A percentile compares a stretch with the other conserved stretches of the same genome.
Conservation (phyloP, 2,888 invertebrate genomes). For the Tinea trinotella region DNA sequence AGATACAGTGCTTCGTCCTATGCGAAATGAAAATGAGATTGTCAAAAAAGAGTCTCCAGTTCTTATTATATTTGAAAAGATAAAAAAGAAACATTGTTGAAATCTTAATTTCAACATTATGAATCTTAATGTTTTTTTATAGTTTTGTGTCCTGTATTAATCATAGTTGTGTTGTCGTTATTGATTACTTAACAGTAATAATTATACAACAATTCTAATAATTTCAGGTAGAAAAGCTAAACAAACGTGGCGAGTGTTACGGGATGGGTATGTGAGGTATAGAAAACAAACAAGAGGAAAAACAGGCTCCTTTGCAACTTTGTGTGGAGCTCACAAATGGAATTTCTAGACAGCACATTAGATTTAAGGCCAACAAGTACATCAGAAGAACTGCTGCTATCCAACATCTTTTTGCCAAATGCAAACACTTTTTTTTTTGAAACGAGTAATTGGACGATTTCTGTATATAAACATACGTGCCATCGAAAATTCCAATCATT, state of each 20-base stretch:
- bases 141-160: no score
- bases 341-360: not conserved
- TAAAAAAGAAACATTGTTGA: no score
- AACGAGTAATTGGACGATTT: no score
- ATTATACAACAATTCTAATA: not conserved
- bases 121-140: slow-evolving; percentile 15
- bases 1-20: slow-evolving; percentile 21
- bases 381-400: no score
- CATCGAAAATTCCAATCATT: no score
- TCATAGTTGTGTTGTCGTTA: no score
- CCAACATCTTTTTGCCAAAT: no score
- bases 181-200: no score
- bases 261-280: slow-evolving; percentile 34
- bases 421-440: no score
- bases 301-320: not conserved
- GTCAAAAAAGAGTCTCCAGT: slow-evolving; percentile 20
- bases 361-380: not conserved
- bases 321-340: not conserved
- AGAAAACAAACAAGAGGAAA: slow-evolving; percentile 25
- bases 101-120: slow-evolving; percentile 14
- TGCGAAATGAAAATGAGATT: slow-evolving; percentile 19
- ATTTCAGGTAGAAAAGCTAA: slow-evolving; percentile 30
- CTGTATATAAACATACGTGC: no score
- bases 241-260: slow-evolving; percentile 35
- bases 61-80: slow-evolving; percentile 21